Percentiles rank a stretch among this genome's conserved stretches.
phyloP scores from a whole-genome alignment of 2,113 vertebrate species.

The Corynorhinus townsendii region DNA sequence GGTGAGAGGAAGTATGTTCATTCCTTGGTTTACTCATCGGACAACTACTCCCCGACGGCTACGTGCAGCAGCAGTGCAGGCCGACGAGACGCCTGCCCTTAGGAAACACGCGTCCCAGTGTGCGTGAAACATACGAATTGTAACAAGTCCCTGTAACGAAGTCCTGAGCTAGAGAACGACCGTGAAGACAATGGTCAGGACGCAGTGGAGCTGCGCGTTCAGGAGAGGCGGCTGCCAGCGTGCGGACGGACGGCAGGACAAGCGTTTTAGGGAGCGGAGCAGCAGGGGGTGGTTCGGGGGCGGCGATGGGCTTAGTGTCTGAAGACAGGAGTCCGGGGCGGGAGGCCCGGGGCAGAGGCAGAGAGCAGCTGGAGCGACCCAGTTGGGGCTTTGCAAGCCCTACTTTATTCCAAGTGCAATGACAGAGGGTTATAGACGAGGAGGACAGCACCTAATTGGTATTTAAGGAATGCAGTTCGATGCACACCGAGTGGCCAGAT shows the following conservation, averaged over 20 bases:
- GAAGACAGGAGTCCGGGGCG: not conserved
- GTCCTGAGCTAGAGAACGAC: not conserved
- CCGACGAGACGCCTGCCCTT: not conserved
- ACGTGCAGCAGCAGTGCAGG: not conserved
- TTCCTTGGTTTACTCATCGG: not conserved
- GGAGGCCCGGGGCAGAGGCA: not conserved
- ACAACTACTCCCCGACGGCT: not conserved
- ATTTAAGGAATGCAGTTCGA: not conserved
- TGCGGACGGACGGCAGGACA: not conserved
- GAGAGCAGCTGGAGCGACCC: rapidly evolving
- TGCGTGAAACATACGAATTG: not conserved
- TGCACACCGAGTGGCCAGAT: no score
- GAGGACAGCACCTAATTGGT: not conserved
- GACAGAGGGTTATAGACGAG: not conserved
- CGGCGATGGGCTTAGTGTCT: not conserved
- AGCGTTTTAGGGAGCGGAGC: not conserved
- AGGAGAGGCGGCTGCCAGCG: not conserved
- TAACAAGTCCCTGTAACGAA: not conserved
- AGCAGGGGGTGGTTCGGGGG: not conserved
- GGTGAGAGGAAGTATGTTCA: not conserved
- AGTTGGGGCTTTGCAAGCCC: not conserved
- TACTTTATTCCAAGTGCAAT: not conserved
- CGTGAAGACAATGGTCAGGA: not conserved
- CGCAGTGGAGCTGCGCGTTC: not conserved
- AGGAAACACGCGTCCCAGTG: not conserved